Evolutionary conservation across 2,888 invertebrate genomes (phyloP), one percentile per base, ranked within the genome.

Genomic region (Tenthredo distinguenda): DNA sequence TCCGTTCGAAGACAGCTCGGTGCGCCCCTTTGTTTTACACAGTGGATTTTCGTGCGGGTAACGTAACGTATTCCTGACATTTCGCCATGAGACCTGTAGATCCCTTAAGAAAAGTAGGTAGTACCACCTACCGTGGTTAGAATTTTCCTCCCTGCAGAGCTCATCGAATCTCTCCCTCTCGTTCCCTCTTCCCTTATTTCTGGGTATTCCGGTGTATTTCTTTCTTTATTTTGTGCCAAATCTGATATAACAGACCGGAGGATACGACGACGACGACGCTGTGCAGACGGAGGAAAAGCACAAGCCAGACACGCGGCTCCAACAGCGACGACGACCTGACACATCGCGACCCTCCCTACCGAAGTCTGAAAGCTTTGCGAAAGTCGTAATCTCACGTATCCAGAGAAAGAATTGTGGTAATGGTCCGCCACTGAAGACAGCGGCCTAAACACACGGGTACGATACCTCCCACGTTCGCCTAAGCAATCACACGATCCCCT

Each of bases 361-460:
- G 40, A 40, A 79, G 79, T 79, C 79, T 79, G 79, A 79, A 79
- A 79, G 79, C 79, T 62, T 79, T 79, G 58, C 37, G 37, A 37
- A 79, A 79, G 34, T 81, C 81, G 81, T 81, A 58, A 81, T 62
- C 81, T 81, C 81, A 40, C 81, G 81, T 81, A 58, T 81, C 81
- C 58, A n/a, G 37, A 62, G 31, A 81, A 81, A 81, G 81, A 81
- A 81, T 81, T 81, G 81, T 47, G 50, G 77, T 81, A 81, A 81
- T 81, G 58, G 58, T 18, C 21, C 79, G 15, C 79, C 58, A 40
- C 58, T 26, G 79, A 79, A 79, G 79, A 58, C 79, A 79, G 58
- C 58, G 40, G 62, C 37, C 81, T 77, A 77, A 77, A 50, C 62
- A 58, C 37, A 81, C 81, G 58, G 15, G 37, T 62, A 62, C 72